These are phyloP conservation scores for Drosophila robusta DNA, from an alignment of 2,888 invertebrate species.

Conservation along the genomic window DNA sequence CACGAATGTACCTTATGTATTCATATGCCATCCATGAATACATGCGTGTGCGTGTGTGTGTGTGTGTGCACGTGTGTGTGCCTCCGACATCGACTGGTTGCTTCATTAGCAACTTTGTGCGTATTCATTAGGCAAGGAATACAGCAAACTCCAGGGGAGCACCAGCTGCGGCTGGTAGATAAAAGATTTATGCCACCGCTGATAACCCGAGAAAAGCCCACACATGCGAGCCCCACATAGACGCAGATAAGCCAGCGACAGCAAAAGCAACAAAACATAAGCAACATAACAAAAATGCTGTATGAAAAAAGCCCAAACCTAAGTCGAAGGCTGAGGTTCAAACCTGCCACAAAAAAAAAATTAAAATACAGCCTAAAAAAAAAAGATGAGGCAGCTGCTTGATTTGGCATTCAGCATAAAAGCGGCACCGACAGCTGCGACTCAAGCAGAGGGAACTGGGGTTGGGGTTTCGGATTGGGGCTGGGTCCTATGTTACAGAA, in stretches of 20 bases:
- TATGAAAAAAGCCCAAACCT: constrained; percentile 4
- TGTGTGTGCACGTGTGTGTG: constrained; percentile 5
- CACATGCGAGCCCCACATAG: constrained; percentile 32
- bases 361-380: constrained; percentile 40
- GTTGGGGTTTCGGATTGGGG: too few species aligned
- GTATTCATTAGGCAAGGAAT: constrained; percentile 71
- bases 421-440: constrained; percentile 66
- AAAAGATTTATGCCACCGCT: constrained; percentile 77
- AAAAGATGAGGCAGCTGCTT: constrained; percentile 59
- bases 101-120: constrained; percentile 81
- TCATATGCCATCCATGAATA: not conserved
- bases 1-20: not conserved
- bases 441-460: constrained; percentile 29
- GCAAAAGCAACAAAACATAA: too few species aligned
- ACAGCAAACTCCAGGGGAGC: constrained; percentile 34
- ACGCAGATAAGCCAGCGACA: constrained; percentile 58
- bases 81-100: constrained; percentile 53
- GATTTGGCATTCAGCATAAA: constrained; percentile 73
- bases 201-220: constrained; percentile 65
- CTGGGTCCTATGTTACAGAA: constrained; percentile 42
- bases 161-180: constrained; percentile 73
- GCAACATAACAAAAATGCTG: constrained; percentile 36
- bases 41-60: constrained; percentile 6
- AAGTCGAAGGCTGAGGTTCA: constrained; percentile 29
- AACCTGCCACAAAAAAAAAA: constrained; percentile 20